Base-by-base conservation (phyloP, 2,113 vertebrate species). In the Choloepus hoffmanni region DNA sequence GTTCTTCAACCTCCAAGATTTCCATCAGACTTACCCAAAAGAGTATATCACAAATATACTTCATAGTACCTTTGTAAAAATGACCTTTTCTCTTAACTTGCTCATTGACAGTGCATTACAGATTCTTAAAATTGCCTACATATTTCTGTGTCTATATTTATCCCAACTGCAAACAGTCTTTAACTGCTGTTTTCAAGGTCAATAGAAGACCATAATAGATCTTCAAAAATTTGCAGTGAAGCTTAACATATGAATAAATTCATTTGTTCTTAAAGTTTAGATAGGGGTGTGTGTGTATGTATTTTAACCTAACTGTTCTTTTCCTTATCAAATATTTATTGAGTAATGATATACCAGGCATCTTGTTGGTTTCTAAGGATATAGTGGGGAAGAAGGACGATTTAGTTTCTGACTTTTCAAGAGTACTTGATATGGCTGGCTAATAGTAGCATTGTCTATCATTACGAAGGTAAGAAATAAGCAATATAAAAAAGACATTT, bases 281-380 rank as follows among this genome's bases (percentile, higher is more conserved):
- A 73, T 0, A 26, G 58, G 55, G 48, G 63, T 60, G 33, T 50
- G 58, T 74, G 58, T 55, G 21, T 85, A 68, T 14, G 36, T 68
- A 43, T 53, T 58, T 74, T 55, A 36, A 53, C 24, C 1, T 58
- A 88, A 36, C 24, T 73, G 79, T 79, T 81, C 28, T 73, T n/a
- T 83, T 72, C 72, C 55, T 89, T 21, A 72, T n/a, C 65, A 78
- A 86, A 76, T 60, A 85, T 78, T 79, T 93, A 68, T 50, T 85
- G 2, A 84, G 12, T 36, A 67, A 6, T 15, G 33, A 26, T 5
- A 79, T 0, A 55, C 6, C 16, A 82, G 4, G 7, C 18, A 40
- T 79, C 30, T 16, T 82, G 0, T 2, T 43, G 23, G 0, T 2
- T 58, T 70, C 1, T 70, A 60, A 78, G 15, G 13, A 74, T 19